phyloP scores from a whole-genome alignment of 2,888 invertebrate species.

The Diabrotica balteata region DNA sequence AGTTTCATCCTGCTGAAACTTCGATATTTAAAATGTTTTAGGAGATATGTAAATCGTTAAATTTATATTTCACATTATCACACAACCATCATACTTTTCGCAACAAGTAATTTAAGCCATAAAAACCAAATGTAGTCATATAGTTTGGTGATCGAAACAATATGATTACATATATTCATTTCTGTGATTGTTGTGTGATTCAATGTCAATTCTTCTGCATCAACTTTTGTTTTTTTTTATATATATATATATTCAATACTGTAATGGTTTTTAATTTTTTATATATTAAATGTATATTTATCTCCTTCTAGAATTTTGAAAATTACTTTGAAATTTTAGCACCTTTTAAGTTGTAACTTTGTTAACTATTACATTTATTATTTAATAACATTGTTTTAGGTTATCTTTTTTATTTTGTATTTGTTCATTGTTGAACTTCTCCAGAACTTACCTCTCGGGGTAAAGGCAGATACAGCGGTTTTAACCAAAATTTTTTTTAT shows the following conservation, averaged over 20 bases:
- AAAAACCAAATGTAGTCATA: slow-evolving; percentile 33
- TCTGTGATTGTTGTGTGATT: slow-evolving; percentile 57
- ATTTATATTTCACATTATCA: slow-evolving; percentile 59
- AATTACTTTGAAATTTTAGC: slow-evolving; percentile 57
- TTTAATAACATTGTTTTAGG: slow-evolving; percentile 60
- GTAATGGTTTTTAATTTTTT: slow-evolving; percentile 44
- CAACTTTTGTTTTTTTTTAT: slow-evolving; percentile 44
- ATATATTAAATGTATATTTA: slow-evolving; percentile 45
- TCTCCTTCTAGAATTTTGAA: slow-evolving; percentile 50
- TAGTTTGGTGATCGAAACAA: slow-evolving; percentile 30
- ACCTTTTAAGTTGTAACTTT: slow-evolving; percentile 59
- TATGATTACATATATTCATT: slow-evolving; percentile 35
- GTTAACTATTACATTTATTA: slow-evolving; percentile 60
- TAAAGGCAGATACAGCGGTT: no score
- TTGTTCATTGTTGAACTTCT: slow-evolving; percentile 53
- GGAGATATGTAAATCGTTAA: slow-evolving; percentile 61
- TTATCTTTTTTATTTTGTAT: slow-evolving; percentile 53
- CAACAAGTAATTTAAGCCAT: slow-evolving; percentile 41
- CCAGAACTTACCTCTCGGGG: slow-evolving; percentile 40
- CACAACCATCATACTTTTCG: slow-evolving; percentile 54
- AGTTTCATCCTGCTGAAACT: slow-evolving; percentile 61
- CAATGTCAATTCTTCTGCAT: slow-evolving; percentile 50
- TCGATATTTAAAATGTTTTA: slow-evolving; percentile 63
- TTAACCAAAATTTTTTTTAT: no score
- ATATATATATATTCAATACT: slow-evolving; percentile 37